Base-by-base conservation (phyloP, 2,888 invertebrate species). In the Priocnemis perturbator region DNA sequence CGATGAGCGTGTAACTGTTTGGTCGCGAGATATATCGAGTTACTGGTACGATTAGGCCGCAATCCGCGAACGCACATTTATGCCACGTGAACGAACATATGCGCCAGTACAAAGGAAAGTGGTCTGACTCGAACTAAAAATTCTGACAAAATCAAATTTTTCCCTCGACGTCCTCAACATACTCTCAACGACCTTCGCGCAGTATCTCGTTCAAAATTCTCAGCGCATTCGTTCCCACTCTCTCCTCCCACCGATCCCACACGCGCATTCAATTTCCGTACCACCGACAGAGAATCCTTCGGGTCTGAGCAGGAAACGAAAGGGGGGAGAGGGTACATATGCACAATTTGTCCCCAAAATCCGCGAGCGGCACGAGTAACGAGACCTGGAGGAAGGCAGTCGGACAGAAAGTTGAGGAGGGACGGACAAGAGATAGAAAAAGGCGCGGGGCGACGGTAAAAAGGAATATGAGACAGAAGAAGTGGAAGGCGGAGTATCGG, bases 21-120 rank as follows among this genome's bases (percentile, higher is more conserved):
- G 53, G 21, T 64, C 64, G 68, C 68, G 56, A 73, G 73, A 74
- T 67, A 73, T 74, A 74, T 74, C 74, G 73, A 73, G 73, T 74
- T 73, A 73, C 74, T 61, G 45, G 5, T 61, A 64, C 74, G 73
- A 74, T 74, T 74, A 74, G 69, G 69, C 74, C 69, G 58, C 37
- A 11, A 37, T 37, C 4, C 37, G 11, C 11, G 37, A 37, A 37
- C 17, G 50, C 17, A 5, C 14, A 14, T 47, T 47, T 15, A 11
- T 11, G 47, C 47, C 47, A 11, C 26, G 7, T 7, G 26, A 26
- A n/a, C n/a, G n/a, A n/a, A n/a, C n/a, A n/a, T n/a, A n/a, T n/a
- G n/a, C n/a, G n/a, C n/a, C n/a, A n/a, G n/a, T n/a, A n/a, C n/a
- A n/a, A n/a, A n/a, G n/a, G n/a, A n/a, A n/a, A n/a, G n/a, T n/a